Evolutionary conservation across 1,140 invertebrate species (phyloP).

Genomic region (Harpegnathos saltator): DNA sequence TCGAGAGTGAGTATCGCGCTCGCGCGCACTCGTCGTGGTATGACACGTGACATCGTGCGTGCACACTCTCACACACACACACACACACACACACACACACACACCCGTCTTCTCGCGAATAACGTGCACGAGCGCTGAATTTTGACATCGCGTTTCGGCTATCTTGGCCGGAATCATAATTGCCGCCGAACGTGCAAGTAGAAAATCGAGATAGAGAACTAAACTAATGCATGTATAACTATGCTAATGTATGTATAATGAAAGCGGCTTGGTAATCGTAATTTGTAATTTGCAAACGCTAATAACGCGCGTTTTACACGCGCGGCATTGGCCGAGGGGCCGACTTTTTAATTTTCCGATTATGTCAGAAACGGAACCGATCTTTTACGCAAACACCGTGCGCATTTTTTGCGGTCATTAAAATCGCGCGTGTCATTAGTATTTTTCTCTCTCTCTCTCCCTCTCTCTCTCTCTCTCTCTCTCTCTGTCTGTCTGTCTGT

Average conservation of each 20-base stretch:
- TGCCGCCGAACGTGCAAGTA: background rate
- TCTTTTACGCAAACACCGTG: too few species aligned
- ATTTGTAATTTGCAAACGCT: background rate
- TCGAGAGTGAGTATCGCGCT: background rate
- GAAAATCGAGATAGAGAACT: conserved; percentile 30
- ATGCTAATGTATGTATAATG: background rate
- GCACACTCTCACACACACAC: background rate
- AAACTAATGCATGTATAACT: too few species aligned
- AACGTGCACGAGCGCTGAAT: background rate
- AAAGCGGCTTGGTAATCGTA: background rate
- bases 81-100: background rate
- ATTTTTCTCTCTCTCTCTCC: too few species aligned
- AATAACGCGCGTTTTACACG: conserved; percentile 1
- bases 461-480: too few species aligned
- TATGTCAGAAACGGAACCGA: background rate
- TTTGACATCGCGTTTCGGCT: conserved; percentile 8
- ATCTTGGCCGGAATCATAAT: conserved; percentile 23
- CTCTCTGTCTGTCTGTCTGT: too few species aligned
- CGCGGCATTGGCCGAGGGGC: background rate
- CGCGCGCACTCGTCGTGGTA: background rate
- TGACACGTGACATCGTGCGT: background rate
- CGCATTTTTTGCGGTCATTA: conserved; percentile 5
- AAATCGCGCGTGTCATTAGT: conserved; percentile 26
- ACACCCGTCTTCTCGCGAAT: conserved; percentile 7
- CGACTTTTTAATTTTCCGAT: background rate